Evolutionary conservation across 1,140 invertebrate species (phyloP), one percentile per base, ranked within the genome.

Genomic region (Zaprionus capensis): DNA sequence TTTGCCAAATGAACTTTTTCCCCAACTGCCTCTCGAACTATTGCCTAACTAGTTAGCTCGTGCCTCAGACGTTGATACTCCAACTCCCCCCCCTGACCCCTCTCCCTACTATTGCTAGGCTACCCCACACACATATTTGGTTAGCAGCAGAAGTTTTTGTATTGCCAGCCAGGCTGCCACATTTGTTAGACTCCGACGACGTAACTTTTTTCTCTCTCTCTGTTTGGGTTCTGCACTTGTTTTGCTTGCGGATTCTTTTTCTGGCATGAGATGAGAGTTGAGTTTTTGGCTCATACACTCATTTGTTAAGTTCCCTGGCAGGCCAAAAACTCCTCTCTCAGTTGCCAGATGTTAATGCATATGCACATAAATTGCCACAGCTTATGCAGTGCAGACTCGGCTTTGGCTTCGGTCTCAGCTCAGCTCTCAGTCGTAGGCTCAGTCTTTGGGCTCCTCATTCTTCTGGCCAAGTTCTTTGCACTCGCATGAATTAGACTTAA

Each of bases 331-430:
- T 63, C 34, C 5, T 12, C 6, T 55, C 17, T 51, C 26, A 74
- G 59, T 41, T 71, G 66, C 59, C 76, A 80, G 72, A 73, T 84
- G 81, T 76, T 78, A 85, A 84, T 84, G 82, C 82, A 84, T 84
- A 84, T 85, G 82, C 80, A 84, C 82, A 84, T 84, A 84, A 85
- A 84, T 84, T 84, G 62, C 49, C 36, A 2, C 20, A 38, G 49
- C 20, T 66, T 66, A 66, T 51, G 46, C 46, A 51, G 46, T 11
- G 20, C 17, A 51, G 46, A 46, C n/a, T 46, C 41, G 15, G 38
- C 14, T n/a, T n/a, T n/a, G n/a, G n/a, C 15, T 41, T 41, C 15
- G 4, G 38, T 2, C 12, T 15, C 5, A 7, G 41, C 12, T n/a
- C 5, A 3, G 41, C 41, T 46, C 15, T 20, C 17, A 24, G 46